Base-by-base conservation (phyloP, 2,113 vertebrate species). In the Trochalopteron elliotii region DNA sequence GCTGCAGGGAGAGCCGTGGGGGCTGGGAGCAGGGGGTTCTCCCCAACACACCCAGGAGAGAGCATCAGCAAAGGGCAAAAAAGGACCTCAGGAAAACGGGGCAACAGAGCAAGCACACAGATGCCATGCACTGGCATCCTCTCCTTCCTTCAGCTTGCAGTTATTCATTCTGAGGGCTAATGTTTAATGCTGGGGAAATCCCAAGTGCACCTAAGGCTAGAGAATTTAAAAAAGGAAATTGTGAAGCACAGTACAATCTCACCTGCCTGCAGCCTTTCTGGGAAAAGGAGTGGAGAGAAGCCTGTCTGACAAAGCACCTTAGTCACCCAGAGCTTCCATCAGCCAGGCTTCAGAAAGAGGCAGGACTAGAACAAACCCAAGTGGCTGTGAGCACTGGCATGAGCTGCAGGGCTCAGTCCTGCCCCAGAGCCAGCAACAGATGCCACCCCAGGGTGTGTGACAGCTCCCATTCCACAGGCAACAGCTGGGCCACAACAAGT, bases 1-100 rank as follows among this genome's bases (percentile, higher is more conserved):
- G 95, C 94, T 97, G 95, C 94, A 70, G 50, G 42, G 33, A 89
- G 60, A 78, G 65, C 35, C 19, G 7, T 6, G 81, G 89, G 91
- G 74, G 89, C 81, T 83, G 91, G 57, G 80, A 88, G 70, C 3
- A 11, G 72, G 76, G 49, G 55, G 25, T 11, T 74, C 71, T 88
- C 67, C 84, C 44, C 42, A 81, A 12, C 42, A 67, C 45, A 47
- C n/a, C 45, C 87, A 15, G 44, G 44, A 37, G 16, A 76, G 4
- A 65, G 55, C 78, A 96, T 14, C 84, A 55, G 53, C 65, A 42
- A 76, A 25, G 5, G 25, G 70, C 49, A 89, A 45, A 55, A 94
- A 67, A 40, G 52, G 60, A 56, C 37, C 72, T 89, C n/a, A 12
- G 71, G 83, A 40, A 67, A 85, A 67, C 0, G 7, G 79, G 65